Percentiles rank a stretch among this genome's conserved stretches.
phyloP scores from a whole-genome alignment of 2,888 invertebrate genomes.

The Aleiodes alternator region DNA sequence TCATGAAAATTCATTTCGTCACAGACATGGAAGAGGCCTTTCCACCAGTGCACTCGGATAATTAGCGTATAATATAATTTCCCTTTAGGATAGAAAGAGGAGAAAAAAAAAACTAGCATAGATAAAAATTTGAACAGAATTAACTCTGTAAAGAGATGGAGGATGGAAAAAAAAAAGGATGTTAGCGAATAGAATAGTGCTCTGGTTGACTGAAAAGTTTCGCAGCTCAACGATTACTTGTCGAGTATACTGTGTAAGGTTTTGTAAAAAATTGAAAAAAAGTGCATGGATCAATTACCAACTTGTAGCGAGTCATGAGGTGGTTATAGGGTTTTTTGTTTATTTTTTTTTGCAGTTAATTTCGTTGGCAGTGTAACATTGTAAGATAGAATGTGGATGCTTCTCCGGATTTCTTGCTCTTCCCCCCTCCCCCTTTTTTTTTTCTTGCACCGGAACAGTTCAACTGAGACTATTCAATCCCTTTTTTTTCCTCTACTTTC shows the following conservation, averaged over 20 bases:
- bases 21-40: neutral
- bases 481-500: neutral
- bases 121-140: conserved; percentile 20
- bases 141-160: neutral
- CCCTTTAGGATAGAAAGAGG: neutral
- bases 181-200: neutral
- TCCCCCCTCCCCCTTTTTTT: neutral
- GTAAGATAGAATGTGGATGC: neutral
- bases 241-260: conserved; percentile 7
- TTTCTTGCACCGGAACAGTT: neutral
- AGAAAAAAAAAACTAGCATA: neutral
- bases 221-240: conserved; percentile 23
- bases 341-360: conserved; percentile 36
- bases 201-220: conserved; percentile 21
- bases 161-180: neutral
- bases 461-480: neutral
- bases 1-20: too few relatives aligned
- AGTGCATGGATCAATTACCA: conserved; percentile 35
- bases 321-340: conserved; percentile 26
- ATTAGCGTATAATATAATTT: conserved; percentile 2
- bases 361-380: conserved; percentile 21
- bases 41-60: neutral
- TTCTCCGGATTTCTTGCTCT: neutral
- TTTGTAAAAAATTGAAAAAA: conserved; percentile 22
- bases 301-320: conserved; percentile 33